A percentile compares a stretch with the other conserved stretches of the same genome.
Evolutionary conservation across 2,797 vertebrate genomes (phyloP).

Genomic region (Psittacula derbiana): DNA sequence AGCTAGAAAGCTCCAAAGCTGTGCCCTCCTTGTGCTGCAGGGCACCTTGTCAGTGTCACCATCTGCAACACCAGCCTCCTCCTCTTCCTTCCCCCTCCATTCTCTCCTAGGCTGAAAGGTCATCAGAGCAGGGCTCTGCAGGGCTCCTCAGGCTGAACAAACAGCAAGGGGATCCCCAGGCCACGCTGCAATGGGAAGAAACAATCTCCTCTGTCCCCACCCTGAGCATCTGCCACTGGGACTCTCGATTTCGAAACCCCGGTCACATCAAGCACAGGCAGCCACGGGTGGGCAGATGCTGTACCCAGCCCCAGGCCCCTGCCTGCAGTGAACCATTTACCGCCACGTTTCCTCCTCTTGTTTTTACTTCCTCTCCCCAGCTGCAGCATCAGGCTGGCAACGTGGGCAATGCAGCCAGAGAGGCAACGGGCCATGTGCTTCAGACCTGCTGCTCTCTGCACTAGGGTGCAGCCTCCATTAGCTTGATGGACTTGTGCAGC

Average conservation of each 20-base stretch:
- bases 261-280: background rate
- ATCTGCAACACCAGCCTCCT: rapidly evolving
- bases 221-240: background rate
- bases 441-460: rapidly evolving
- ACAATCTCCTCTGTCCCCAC: background rate
- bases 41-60: background rate
- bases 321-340: background rate
- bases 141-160: background rate
- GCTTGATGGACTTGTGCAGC: background rate
- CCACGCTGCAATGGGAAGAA: background rate
- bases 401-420: background rate
- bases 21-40: rapidly evolving
- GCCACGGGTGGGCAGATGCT: background rate
- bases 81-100: background rate
- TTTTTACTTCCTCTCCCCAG: background rate
- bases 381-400: background rate
- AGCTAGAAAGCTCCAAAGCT: background rate
- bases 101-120: background rate
- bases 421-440: background rate
- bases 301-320: background rate
- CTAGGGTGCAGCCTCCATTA: background rate
- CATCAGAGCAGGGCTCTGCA: background rate
- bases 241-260: background rate
- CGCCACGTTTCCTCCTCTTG: background rate
- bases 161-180: background rate